phyloP scores from a whole-genome alignment of 2,888 invertebrate genomes.

The Erebia aethiops region DNA sequence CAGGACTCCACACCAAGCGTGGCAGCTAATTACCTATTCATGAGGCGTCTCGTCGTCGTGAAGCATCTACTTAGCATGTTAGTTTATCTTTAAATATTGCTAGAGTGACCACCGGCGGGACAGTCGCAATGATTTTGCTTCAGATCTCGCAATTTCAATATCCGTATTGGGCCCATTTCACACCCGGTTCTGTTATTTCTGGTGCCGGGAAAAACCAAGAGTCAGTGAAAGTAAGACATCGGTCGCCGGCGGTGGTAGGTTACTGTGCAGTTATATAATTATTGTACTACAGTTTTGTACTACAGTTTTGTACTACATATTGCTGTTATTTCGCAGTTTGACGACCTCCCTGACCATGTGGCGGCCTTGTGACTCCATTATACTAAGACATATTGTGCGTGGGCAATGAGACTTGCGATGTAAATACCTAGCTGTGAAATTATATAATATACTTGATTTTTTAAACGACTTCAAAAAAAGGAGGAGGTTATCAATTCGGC shows the following conservation, averaged over 20 bases:
- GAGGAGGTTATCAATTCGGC: no score
- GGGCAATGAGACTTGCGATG: not conserved
- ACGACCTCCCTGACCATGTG: not conserved
- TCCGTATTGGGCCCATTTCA: conserved; percentile 11
- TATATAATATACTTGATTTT: no score
- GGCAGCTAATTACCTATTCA: no score
- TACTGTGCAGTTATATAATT: not conserved
- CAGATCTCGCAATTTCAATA: not conserved
- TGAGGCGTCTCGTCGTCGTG: no score
- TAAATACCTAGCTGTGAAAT: not conserved
- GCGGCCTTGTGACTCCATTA: not conserved
- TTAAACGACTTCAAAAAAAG: no score
- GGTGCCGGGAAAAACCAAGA: conserved; percentile 32
- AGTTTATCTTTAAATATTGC: no score
- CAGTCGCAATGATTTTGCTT: not conserved
- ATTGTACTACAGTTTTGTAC: no score
- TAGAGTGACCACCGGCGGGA: not conserved
- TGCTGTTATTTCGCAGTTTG: conserved; percentile 6
- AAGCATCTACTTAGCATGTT: no score
- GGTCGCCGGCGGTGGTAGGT: conserved; percentile 2
- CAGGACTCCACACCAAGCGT: no score
- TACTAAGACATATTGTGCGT: not conserved
- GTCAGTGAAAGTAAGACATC: conserved; percentile 33
- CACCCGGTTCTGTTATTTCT: conserved; percentile 2
- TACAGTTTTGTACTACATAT: not conserved